Evolutionary conservation across 2,113 vertebrate genomes (phyloP), one percentile per base, ranked within the genome.

Genomic region (Callipepla squamata): DNA sequence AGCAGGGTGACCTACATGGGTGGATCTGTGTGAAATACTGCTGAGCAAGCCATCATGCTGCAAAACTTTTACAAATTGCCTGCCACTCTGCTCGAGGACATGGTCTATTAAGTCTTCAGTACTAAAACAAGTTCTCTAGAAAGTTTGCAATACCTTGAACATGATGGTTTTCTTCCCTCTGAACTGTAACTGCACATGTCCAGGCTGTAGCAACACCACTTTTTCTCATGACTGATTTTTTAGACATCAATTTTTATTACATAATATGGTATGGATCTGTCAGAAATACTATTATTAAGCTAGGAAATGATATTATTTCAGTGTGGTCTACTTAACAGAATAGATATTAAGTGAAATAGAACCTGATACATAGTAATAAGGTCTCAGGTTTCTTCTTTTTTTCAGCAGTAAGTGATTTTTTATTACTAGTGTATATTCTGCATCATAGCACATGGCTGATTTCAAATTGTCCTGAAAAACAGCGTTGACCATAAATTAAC

Each of bases 391-490:
- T 77, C 20, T 80, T 28, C 1, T 86, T 90, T 80, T 55, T 87
- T 30, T 73, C 20, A 82, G 7, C 23, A 63, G 20, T 34, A 73
- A 30, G 12, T 63, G 21, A 6, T 48, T 4, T 30, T 85, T 83
- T 66, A 67, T 69, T 63, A 18, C 8, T 11, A 68, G 25, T 34
- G 12, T 1, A 5, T n/a, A 34, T 45, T 80, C 85, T 89, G 13
- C 8, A 38, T 42, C 0, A 0, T 32, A 50, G 48, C 13, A 19
- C 2, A 2, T 13, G 14, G 57, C 6, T 38, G 19, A 84, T 63
- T 76, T 38, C 13, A 16, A 74, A 9, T 61, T 73, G 16, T 26
- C 9, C 23, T 36, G 30, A 70, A 84, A 38, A 77, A 36, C 34
- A 8, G 2, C 3, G 0, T 23, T 85, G 55, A 45, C 0, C 34